These are phyloP conservation scores for Glaucidium brasilianum DNA, from an alignment of 2,113 vertebrate genomes.

Conservation along the genomic window DNA sequence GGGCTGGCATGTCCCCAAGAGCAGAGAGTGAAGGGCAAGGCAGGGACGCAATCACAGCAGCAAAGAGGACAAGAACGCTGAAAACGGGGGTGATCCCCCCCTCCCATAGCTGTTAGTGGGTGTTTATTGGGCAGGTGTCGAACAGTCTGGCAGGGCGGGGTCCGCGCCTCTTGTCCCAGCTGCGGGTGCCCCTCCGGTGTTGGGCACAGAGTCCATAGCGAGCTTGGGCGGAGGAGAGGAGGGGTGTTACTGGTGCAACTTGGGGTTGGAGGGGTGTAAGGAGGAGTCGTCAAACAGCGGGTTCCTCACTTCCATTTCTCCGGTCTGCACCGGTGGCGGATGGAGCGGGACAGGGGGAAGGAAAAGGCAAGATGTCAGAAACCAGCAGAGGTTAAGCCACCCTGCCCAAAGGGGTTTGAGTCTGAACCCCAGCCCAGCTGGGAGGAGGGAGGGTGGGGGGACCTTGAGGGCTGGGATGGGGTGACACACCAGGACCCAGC, in stretches of 20 bases:
- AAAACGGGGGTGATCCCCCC: neutral
- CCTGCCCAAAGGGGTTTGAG: neutral
- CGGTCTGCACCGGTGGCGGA: conserved; percentile 70
- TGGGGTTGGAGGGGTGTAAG: conserved; percentile 70
- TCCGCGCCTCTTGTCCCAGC: neutral
- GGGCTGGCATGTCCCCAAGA: neutral
- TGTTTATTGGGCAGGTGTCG: conserved; percentile 47
- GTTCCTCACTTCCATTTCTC: conserved; percentile 97
- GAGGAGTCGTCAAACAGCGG: conserved; percentile 89
- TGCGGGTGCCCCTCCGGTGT: neutral
- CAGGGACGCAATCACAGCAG: neutral
- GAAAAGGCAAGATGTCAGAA: neutral
- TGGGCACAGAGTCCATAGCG: neutral
- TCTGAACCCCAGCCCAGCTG: neutral
- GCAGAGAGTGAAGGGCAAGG: neutral
- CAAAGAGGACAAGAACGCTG: conserved; percentile 55
- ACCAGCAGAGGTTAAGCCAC: neutral
- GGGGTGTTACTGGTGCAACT: conserved; percentile 69
- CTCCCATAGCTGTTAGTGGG: conserved; percentile 25
- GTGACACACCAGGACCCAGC: neutral
- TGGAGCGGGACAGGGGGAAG: neutral
- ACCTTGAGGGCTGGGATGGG: neutral
- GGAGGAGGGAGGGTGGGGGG: neutral
- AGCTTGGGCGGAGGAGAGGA: neutral
- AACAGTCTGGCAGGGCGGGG: conserved; percentile 1